Evolutionary conservation across 2,113 vertebrate species (phyloP).

Genomic region (Gallinago paraguaiae): DNA sequence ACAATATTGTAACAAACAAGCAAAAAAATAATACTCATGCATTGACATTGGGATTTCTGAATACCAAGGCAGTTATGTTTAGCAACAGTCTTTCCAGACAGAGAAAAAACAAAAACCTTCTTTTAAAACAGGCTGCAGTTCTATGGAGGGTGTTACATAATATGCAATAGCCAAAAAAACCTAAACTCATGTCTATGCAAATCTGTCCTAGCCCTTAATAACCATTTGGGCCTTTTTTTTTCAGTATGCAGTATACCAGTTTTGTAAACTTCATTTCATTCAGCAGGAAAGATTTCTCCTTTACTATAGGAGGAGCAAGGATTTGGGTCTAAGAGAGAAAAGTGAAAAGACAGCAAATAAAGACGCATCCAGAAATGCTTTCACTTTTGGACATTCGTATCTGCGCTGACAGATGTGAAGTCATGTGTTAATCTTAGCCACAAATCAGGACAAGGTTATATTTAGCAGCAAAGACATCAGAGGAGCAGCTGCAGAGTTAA

Average conservation of each 20-base stretch:
- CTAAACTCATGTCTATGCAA: not conserved
- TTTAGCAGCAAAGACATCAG: not conserved
- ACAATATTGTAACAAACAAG: not conserved
- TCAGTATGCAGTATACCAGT: not conserved
- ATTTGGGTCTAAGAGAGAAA: not conserved
- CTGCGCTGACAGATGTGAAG: not conserved
- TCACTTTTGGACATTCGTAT: not conserved
- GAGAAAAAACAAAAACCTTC: not conserved
- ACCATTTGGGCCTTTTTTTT: not conserved
- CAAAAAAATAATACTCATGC: not conserved
- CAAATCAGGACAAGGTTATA: not conserved
- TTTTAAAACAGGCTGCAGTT: not conserved
- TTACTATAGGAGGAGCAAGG: not conserved
- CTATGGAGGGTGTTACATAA: not conserved
- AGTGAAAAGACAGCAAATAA: not conserved
- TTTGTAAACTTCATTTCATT: not conserved
- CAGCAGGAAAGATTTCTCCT: not conserved
- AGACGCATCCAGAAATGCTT: not conserved
- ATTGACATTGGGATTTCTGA: not conserved
- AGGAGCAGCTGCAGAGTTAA: not conserved
- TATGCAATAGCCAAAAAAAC: not conserved
- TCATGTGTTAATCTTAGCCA: not conserved
- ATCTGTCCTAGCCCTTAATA: not conserved
- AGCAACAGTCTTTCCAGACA: not conserved
- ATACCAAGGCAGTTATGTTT: not conserved